Evolutionary conservation across 1,140 invertebrate species (phyloP).

Genomic region (Andrena cerasifolii): DNA sequence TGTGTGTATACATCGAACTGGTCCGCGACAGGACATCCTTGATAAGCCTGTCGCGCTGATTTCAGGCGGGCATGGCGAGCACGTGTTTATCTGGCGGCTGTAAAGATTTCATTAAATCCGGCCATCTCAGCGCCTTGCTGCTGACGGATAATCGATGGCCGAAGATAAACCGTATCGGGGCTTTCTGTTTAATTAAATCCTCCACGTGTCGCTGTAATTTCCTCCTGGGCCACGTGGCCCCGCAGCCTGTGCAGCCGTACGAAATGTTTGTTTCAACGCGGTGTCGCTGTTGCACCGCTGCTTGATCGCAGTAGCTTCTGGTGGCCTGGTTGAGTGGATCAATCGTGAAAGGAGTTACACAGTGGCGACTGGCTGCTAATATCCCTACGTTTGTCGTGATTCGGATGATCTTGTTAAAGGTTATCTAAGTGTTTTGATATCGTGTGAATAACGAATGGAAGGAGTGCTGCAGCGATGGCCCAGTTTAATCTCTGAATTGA

Average conservation of each 20-base stretch:
- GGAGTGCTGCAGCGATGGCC: no score
- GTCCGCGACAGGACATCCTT: neutral
- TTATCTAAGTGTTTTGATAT: no score
- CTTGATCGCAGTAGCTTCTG: neutral
- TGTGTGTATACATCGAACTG: neutral
- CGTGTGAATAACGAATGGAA: no score
- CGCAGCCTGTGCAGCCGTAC: neutral
- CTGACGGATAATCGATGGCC: neutral
- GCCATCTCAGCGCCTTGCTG: no score
- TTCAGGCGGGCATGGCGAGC: neutral
- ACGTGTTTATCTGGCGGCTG: neutral
- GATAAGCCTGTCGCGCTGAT: neutral
- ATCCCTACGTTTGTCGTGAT: no score
- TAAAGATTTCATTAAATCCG: neutral
- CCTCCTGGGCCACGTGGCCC: neutral
- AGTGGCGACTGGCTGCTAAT: no score
- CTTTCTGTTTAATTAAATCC: constrained; percentile 21
- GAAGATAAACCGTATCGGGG: neutral
- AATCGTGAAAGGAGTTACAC: no score
- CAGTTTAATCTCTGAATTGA: no score
- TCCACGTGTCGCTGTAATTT: neutral
- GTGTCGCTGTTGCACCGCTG: neutral
- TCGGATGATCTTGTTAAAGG: no score
- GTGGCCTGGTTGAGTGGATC: no score
- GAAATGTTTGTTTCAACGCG: neutral